These are phyloP conservation scores for Aricia agestis DNA, from an alignment of 1,140 invertebrate species.

Conservation along the genomic window DNA sequence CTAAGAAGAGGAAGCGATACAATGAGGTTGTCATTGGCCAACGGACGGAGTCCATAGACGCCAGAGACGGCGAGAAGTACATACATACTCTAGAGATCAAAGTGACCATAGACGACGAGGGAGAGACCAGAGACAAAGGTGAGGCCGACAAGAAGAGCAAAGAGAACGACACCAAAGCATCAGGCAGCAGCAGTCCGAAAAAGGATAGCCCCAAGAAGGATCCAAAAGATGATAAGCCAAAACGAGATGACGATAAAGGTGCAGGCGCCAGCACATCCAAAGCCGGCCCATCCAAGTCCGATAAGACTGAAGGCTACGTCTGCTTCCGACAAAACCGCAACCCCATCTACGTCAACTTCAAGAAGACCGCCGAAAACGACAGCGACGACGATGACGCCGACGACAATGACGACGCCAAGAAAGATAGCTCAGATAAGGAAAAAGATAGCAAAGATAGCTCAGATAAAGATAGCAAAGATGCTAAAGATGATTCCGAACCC, in stretches of 20 bases:
- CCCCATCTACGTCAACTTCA: conserved; percentile 9
- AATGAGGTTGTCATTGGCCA: conserved; percentile 1
- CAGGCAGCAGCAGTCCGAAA: not conserved
- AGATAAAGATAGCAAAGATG: conserved; percentile 14
- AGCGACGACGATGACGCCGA: conserved; percentile 11
- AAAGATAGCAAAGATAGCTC: conserved; percentile 3
- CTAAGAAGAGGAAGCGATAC: conserved; percentile 11
- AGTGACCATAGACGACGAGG: conserved; percentile 7
- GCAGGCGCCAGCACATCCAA: not conserved
- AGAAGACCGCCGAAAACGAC: conserved; percentile 9
- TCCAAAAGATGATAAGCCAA: not conserved
- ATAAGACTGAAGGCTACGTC: conserved; percentile 10
- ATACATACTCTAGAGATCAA: conserved; percentile 7
- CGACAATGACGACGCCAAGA: conserved; percentile 8
- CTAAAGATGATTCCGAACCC: conserved; percentile 5
- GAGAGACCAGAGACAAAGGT: conserved; percentile 6
- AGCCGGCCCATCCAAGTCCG: not conserved
- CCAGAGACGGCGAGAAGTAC: not conserved
- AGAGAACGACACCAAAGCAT: not conserved
- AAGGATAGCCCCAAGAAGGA: not conserved
- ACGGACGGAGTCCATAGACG: conserved; percentile 7
- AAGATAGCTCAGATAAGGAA: conserved; percentile 15
- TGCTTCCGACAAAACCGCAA: conserved; percentile 17
- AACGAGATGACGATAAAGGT: not conserved
- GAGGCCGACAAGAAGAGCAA: conserved; percentile 5